Evolutionary conservation across 92 coral and sea anemone genomes (phyloP).

Genomic region (Palythoa heliodiscus): DNA sequence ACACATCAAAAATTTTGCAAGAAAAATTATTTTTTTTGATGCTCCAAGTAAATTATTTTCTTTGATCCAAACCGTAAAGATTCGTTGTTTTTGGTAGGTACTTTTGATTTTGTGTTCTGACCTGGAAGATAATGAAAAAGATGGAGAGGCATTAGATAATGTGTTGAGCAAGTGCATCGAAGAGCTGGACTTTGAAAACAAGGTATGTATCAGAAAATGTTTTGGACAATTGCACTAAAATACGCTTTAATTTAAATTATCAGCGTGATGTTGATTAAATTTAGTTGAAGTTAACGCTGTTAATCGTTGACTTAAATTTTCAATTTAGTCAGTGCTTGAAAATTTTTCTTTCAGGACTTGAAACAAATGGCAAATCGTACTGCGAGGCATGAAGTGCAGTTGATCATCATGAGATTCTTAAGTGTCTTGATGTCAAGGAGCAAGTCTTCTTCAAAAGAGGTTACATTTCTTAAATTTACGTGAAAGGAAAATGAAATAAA

Average conservation of each 20-base stretch:
- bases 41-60: too few relatives aligned
- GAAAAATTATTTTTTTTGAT: too few relatives aligned
- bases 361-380: conserved; percentile 79
- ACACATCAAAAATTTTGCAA: too few relatives aligned
- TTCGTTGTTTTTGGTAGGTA: conserved; percentile 55
- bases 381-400: conserved; percentile 86
- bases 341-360: conserved; percentile 43
- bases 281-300: neutral
- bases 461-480: conserved; percentile 13
- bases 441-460: conserved; percentile 80
- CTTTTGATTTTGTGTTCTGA: conserved; percentile 90
- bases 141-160: conserved; percentile 68
- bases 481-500: too few relatives aligned
- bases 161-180: conserved; percentile 76
- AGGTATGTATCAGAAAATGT: conserved; percentile 44
- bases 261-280: neutral
- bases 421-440: conserved; percentile 98
- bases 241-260: neutral
- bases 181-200: conserved; percentile 78
- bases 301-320: too few relatives aligned
- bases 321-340: neutral
- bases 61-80: neutral
- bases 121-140: conserved; percentile 85
- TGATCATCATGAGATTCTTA: conserved; percentile 89
- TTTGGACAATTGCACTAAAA: neutral